A percentile compares a stretch with the other conserved stretches of the same genome.
phyloP scores from a whole-genome alignment of 1,140 invertebrate genomes.

The Belonocnema kinseyi region DNA sequence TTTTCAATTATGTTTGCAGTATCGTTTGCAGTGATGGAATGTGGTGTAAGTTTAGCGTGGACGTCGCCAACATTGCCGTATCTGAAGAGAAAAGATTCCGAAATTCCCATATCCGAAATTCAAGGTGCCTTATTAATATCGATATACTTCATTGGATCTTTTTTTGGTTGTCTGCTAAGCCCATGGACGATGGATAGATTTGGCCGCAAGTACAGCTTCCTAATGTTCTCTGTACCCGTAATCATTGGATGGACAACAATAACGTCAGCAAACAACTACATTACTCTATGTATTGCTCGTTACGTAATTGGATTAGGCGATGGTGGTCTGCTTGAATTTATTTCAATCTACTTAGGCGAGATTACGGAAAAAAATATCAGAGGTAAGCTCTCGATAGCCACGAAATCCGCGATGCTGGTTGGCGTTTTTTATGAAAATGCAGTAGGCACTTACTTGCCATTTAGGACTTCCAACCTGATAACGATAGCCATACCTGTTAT shows the following conservation, averaged over 20 bases:
- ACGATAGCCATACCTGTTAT: not conserved
- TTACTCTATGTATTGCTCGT: not conserved
- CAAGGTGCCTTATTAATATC: not conserved
- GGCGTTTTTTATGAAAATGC: not conserved
- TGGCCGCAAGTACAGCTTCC: not conserved
- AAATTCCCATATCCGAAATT: not conserved
- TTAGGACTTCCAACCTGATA: not conserved
- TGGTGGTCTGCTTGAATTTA: not conserved
- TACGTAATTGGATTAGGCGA: not conserved
- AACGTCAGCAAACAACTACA: not conserved
- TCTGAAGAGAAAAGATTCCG: not conserved
- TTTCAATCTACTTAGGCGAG: not conserved
- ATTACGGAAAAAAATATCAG: constrained; percentile 1
- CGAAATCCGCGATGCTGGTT: not conserved
- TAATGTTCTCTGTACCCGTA: not conserved
- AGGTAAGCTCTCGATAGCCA: not conserved
- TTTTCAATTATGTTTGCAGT: not conserved
- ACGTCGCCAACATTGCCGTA: not conserved
- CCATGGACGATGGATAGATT: not conserved
- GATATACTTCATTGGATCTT: not conserved
- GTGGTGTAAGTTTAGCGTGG: not conserved
- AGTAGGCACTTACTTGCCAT: not conserved
- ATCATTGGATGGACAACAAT: not conserved
- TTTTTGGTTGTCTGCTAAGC: not conserved
- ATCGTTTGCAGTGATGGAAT: not conserved